Evolutionary conservation across 1,140 invertebrate genomes (phyloP).

Genomic region (Drosophila subpulchrella): DNA sequence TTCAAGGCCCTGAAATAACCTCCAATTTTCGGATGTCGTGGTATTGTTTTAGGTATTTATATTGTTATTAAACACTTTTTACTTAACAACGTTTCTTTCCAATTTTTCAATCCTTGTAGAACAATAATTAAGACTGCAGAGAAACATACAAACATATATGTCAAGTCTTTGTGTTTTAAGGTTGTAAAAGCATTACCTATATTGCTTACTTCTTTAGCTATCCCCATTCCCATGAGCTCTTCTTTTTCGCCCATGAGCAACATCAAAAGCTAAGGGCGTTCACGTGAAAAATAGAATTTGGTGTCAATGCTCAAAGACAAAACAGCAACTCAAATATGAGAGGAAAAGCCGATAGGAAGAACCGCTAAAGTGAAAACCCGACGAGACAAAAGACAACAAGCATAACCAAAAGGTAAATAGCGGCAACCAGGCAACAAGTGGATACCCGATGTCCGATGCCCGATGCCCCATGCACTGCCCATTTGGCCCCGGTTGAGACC

Average conservation of each 20-base stretch:
- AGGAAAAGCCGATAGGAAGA: conserved; percentile 15
- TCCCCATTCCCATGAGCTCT: conserved; percentile 7
- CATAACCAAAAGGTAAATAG: conserved; percentile 77
- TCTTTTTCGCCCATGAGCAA: neutral
- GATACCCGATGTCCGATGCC: conserved; percentile 54
- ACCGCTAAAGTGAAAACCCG: conserved; percentile 58
- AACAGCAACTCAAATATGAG: conserved; percentile 13
- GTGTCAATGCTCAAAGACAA: conserved; percentile 49
- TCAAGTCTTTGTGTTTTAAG: neutral
- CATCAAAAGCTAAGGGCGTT: conserved; percentile 40
- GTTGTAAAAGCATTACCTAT: neutral
- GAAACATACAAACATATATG: no score
- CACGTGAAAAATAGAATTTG: conserved; percentile 46
- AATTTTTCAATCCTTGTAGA: no score
- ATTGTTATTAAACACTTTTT: no score
- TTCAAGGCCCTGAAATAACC: no score
- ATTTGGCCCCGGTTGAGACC: conserved; percentile 27
- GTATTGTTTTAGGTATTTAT: no score
- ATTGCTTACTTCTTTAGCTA: neutral
- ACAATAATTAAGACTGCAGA: no score
- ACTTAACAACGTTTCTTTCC: no score
- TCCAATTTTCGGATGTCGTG: no score
- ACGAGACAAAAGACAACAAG: conserved; percentile 57
- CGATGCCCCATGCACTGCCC: conserved; percentile 40
- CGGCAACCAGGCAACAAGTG: conserved; percentile 78